phyloP scores from a whole-genome alignment of 2,888 invertebrate species.

The Kryphioiulus occultus region DNA sequence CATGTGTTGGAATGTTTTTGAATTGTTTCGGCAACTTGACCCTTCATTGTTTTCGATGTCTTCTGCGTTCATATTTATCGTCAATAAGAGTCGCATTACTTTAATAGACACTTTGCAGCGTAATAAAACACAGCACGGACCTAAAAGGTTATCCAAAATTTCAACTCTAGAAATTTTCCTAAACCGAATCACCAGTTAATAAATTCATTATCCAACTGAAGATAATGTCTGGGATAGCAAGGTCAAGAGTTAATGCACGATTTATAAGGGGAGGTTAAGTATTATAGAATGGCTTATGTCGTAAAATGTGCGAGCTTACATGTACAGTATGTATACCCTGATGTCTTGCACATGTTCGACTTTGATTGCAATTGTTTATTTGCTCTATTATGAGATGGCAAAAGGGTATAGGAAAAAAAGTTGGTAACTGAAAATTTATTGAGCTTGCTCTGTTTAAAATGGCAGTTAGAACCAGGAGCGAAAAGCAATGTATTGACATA shows the following conservation, averaged over 20 bases:
- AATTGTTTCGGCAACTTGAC: background rate
- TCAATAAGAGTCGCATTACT: background rate
- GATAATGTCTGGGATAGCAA: background rate
- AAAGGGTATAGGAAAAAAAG: no score
- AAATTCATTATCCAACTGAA: background rate
- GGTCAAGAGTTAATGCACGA: background rate
- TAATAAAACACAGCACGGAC: background rate
- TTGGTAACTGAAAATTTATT: no score
- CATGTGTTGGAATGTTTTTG: background rate
- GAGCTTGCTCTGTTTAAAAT: background rate
- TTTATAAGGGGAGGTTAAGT: background rate
- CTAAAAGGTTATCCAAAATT: background rate
- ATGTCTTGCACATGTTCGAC: background rate
- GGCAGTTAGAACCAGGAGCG: no score
- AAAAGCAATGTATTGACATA: background rate
- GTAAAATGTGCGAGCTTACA: background rate
- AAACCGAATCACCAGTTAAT: background rate
- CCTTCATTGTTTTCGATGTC: constrained; percentile 7
- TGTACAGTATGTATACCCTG: no score
- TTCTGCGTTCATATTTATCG: background rate
- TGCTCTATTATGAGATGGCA: background rate
- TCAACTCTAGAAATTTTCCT: background rate
- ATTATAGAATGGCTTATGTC: background rate
- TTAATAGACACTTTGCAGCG: background rate
- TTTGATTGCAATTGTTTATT: background rate